Base-by-base conservation (phyloP, 2,797 vertebrate genomes). In the Emys orbicularis region DNA sequence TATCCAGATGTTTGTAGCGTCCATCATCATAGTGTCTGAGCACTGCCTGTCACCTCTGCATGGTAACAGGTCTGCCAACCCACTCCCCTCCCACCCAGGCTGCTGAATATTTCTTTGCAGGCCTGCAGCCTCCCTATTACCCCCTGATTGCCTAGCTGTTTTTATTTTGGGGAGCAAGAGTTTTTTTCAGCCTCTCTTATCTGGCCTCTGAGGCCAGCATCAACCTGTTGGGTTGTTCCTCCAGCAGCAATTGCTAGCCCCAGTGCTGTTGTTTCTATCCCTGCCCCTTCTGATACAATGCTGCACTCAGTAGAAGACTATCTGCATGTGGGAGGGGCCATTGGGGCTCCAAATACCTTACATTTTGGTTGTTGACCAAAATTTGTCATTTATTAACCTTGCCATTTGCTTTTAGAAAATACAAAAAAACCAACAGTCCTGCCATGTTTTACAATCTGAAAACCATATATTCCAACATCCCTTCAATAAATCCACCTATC, bases 201-300 rank as follows among this genome's bases (percentile, higher is more conserved):
- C 37, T 72, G 21, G 21, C 21, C 21, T 41, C n/a, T 72, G 37
- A 72, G 10, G 68, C 37, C 68, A 41, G 68, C 5, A 23, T 41
- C 37, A 41, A 37, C 5, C n/a, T 72, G 10, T 12, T 41, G 18
- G 65, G 8, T 68, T 68, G n/a, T 68, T 68, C n/a, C n/a, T 37
- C n/a, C 19, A 4, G 61, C 6, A 68, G 65, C n/a, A 21, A 11
- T 18, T 68, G n/a, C 8, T 68, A 37, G n/a, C 18, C 65, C n/a
- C 91, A 97, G 84, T 97, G 94, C 94, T 94, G 87, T 79, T 94
- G 94, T 96, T 96, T 57, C 77, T 93, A 77, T 92, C 65, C n/a
- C 27, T 50, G 3, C 47, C 77, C 9, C 80, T 87, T 44, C 49
- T 3, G 37, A 72, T 11, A 72, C 68, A 72, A 12, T 9, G 41